Evolutionary conservation across 2,888 invertebrate genomes (phyloP).

Genomic region (Melanotus villosus): DNA sequence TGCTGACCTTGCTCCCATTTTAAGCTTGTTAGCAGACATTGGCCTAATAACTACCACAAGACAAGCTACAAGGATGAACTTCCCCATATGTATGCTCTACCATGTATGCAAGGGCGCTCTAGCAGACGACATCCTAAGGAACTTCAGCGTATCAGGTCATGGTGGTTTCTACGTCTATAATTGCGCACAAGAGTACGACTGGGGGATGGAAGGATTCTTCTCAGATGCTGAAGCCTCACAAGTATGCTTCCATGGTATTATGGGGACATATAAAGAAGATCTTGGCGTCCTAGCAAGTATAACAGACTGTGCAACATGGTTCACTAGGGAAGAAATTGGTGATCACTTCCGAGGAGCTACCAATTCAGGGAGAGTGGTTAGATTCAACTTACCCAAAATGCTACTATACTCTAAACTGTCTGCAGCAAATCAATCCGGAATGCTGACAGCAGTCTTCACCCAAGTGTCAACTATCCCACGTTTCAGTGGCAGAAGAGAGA

Average conservation of each 20-base stretch:
- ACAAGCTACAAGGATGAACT: slow-evolving; percentile 41
- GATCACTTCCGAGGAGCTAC: not conserved
- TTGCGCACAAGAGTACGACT: not conserved
- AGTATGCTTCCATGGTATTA: slow-evolving; percentile 35
- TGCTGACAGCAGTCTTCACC: not conserved
- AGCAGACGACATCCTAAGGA: not conserved
- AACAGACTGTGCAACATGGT: slow-evolving; percentile 27
- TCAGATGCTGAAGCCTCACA: slow-evolving; percentile 17
- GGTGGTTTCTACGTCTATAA: slow-evolving; percentile 30
- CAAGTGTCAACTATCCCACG: not conserved
- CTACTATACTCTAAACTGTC: not conserved
- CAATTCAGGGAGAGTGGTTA: not conserved
- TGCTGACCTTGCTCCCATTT: not conserved
- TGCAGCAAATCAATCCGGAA: not conserved
- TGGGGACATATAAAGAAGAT: slow-evolving; percentile 46
- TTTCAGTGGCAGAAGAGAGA: not conserved
- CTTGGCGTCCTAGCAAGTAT: slow-evolving; percentile 29
- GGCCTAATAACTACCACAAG: slow-evolving; percentile 34
- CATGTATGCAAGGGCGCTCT: too few relatives aligned
- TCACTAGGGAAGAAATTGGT: slow-evolving; percentile 30
- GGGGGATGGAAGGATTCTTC: slow-evolving; percentile 24
- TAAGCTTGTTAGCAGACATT: slow-evolving; percentile 36
- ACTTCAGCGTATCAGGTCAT: slow-evolving; percentile 6
- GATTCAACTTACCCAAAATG: not conserved
- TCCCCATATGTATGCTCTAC: slow-evolving; percentile 31